Evolutionary conservation across 2,113 vertebrate species (phyloP).

Genomic region (Regulus satrapa): DNA sequence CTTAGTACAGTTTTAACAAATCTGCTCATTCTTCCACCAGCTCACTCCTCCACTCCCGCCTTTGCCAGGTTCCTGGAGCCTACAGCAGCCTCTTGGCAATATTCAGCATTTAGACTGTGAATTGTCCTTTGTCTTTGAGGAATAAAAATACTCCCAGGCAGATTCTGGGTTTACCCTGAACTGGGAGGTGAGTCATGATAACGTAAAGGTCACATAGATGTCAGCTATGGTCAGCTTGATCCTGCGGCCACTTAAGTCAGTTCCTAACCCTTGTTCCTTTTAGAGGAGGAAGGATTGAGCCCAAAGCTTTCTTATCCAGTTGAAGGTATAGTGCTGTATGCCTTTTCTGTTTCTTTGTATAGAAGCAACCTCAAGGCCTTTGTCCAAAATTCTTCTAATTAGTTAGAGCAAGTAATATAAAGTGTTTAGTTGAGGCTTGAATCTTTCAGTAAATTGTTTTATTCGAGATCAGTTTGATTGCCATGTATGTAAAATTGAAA

Average conservation of each 20-base stretch:
- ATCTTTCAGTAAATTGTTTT: not conserved
- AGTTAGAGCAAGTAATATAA: not conserved
- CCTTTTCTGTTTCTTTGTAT: not conserved
- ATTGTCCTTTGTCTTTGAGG: not conserved
- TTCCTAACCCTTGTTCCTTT: not conserved
- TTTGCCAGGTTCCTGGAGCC: slow-evolving; percentile 9
- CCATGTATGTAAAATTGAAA: not conserved
- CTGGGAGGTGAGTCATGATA: not conserved
- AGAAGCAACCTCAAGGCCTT: not conserved
- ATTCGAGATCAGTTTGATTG: not conserved
- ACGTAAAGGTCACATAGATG: not conserved
- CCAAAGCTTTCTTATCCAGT: not conserved
- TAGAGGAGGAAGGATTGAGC: not conserved
- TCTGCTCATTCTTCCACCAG: not conserved
- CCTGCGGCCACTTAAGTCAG: not conserved
- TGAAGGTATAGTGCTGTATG: not conserved
- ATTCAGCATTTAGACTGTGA: slow-evolving; percentile 8
- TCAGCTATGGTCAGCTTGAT: not conserved
- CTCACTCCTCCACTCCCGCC: not conserved
- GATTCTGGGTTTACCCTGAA: not conserved
- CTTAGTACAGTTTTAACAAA: slow-evolving; percentile 42
- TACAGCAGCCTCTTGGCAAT: slow-evolving; percentile 29
- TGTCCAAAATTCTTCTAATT: not conserved
- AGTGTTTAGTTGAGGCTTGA: not conserved
- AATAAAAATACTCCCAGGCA: not conserved